A percentile compares a stretch with the other conserved stretches of the same genome.
Evolutionary conservation across 1,140 invertebrate species (phyloP).

Genomic region (Dinoponera quadriceps): DNA sequence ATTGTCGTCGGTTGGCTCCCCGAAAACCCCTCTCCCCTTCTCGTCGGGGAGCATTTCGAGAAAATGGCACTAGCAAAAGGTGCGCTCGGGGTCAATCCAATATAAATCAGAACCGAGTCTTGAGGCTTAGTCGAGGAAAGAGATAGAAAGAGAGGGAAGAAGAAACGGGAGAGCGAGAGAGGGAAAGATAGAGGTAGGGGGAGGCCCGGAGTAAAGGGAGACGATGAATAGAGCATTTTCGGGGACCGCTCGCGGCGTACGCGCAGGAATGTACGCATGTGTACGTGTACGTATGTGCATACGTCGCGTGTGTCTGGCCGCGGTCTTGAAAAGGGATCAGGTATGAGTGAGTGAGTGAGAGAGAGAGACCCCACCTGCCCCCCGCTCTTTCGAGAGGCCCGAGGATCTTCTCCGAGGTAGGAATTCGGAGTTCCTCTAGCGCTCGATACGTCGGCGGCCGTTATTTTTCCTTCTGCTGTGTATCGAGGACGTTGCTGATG

Average conservation of each 20-base stretch:
- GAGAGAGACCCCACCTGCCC: constrained; percentile 47
- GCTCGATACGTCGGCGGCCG: constrained; percentile 23
- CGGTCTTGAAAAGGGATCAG: constrained; percentile 71
- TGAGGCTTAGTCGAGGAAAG: constrained; percentile 54
- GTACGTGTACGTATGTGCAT: constrained; percentile 1
- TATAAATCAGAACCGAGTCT: constrained; percentile 81
- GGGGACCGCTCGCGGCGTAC: constrained; percentile 66
- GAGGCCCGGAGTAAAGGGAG: constrained; percentile 44
- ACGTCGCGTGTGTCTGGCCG: constrained; percentile 54
- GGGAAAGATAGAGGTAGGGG: constrained; percentile 1
- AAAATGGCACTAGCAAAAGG: constrained; percentile 77
- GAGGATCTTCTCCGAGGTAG: constrained; percentile 23
- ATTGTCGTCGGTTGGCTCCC: constrained; percentile 79
- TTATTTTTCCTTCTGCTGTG: constrained; percentile 30
- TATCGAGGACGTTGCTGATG: neutral
- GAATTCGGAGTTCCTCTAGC: constrained; percentile 46
- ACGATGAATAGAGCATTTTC: constrained; percentile 75
- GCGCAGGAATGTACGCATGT: constrained; percentile 26
- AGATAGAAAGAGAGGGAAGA: constrained; percentile 42
- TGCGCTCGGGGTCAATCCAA: constrained; percentile 82
- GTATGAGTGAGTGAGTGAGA: constrained; percentile 54
- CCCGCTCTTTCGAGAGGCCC: neutral
- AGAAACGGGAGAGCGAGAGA: constrained; percentile 55
- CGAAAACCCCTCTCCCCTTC: constrained; percentile 50
- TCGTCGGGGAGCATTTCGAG: constrained; percentile 73